A percentile compares a stretch with the other conserved stretches of the same genome.
phyloP scores from a whole-genome alignment of 2,797 vertebrate species.

The Coregonus sp. region DNA sequence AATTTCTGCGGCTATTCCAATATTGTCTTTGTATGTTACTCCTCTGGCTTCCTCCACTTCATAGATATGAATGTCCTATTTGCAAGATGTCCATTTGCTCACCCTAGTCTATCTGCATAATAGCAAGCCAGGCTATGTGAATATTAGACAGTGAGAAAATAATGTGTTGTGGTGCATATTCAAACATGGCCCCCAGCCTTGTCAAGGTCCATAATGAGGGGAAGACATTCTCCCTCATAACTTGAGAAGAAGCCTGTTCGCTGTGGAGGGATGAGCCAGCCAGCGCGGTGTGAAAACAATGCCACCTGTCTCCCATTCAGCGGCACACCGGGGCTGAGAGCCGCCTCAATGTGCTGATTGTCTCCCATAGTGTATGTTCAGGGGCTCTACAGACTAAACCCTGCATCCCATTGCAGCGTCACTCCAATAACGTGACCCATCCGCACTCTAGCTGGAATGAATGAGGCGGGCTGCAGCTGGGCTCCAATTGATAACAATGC shows the following conservation, averaged over 20 bases:
- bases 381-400: conserved; percentile 46
- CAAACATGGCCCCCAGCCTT: background rate
- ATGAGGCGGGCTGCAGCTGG: conserved; percentile 35
- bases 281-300: conserved; percentile 10
- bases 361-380: conserved; percentile 50
- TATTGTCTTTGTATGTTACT: background rate
- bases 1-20: background rate
- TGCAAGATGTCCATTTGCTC: conserved; percentile 4
- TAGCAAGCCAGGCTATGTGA: background rate
- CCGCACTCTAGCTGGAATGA: background rate
- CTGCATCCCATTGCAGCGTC: conserved; percentile 42
- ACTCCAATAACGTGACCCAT: conserved; percentile 64
- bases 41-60: background rate
- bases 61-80: conserved; percentile 7
- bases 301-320: conserved; percentile 27
- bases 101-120: conserved; percentile 3
- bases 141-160: background rate
- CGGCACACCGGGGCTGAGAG: background rate
- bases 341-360: conserved; percentile 9
- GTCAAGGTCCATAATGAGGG: background rate
- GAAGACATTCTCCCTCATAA: conserved; percentile 21
- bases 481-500: conserved; percentile 47
- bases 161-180: conserved; percentile 3
- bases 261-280: background rate
- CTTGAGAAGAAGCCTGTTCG: background rate